Evolutionary conservation across 2,113 vertebrate species (phyloP), one percentile per base, ranked within the genome.

Genomic region (Noctilio leporinus): DNA sequence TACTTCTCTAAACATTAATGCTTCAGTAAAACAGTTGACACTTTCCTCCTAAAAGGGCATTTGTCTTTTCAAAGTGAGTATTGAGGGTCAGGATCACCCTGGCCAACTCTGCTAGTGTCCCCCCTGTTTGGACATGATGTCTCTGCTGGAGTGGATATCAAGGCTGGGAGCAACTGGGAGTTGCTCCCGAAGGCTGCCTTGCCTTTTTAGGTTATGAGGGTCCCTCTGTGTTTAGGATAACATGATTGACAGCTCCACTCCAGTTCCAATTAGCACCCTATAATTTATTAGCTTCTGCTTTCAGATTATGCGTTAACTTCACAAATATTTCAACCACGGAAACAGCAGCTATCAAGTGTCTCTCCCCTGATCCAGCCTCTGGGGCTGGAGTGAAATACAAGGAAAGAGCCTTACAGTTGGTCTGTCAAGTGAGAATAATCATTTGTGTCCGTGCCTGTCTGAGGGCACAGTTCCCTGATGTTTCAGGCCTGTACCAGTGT

Each of bases 221-320:
- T 98, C 98, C 98, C 98, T 97, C 97, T 98, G 97, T 98, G 98
- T 98, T 99, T 98, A 97, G 98, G 97, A 97, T 97, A 98, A 97
- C 96, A 96, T 99, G 98, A 99, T 98, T 98, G 98, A 98, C 98
- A 24, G 98, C 98, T 98, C 98, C 96, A 98, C 97, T 98, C 98
- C 96, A 95, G 98, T 98, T 98, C 99, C 98, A 99, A 99, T 99
- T 99, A 99, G 98, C 98, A 98, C 98, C 97, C 98, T 98, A 98
- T 98, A 98, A 99, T 99, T 99, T 99, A 99, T 99, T 99, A 98
- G 98, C 98, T 98, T 98, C 99, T 98, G 98, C 98, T 99, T 98
- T 99, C 98, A 98, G 98, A 99, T 99, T 99, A 98, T 99, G 98
- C 98, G 98, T 88, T 99, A 99, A 99, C 98, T 99, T 99, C 98